phyloP scores from a whole-genome alignment of 2,113 vertebrate species.

The Gymnogyps californianus region DNA sequence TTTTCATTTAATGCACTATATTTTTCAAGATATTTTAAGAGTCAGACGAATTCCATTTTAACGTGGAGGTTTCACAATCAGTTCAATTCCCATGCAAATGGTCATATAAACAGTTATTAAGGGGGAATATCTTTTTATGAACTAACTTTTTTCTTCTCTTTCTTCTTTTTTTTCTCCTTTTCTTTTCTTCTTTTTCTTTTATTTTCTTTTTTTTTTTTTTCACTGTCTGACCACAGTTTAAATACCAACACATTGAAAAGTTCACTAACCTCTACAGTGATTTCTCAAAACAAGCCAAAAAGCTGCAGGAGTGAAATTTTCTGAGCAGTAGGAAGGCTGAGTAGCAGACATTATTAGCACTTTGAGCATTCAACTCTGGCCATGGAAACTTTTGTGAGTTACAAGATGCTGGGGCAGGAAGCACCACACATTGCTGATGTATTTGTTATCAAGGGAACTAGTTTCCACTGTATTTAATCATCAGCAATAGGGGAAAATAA shows the following conservation, averaged over 20 bases:
- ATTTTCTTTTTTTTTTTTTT: not conserved
- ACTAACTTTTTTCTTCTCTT: not conserved
- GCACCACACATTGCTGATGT: not conserved
- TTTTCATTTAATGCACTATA: slow-evolving; percentile 73
- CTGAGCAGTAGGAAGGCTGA: slow-evolving; percentile 71
- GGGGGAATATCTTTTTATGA: slow-evolving; percentile 11
- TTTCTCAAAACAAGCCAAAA: slow-evolving; percentile 72
- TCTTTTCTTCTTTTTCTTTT: not conserved
- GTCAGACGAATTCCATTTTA: slow-evolving; percentile 40
- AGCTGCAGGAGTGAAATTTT: slow-evolving; percentile 76
- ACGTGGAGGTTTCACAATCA: slow-evolving; percentile 3
- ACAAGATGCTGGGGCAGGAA: slow-evolving; percentile 44
- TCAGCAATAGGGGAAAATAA: not conserved
- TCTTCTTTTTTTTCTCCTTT: not conserved
- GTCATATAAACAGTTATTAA: not conserved
- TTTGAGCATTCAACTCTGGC: slow-evolving; percentile 46
- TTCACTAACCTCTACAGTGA: slow-evolving; percentile 71
- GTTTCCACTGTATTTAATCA: slow-evolving; percentile 41
- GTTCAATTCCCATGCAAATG: slow-evolving; percentile 3
- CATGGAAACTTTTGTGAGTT: slow-evolving; percentile 62
- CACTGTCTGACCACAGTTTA: slow-evolving; percentile 64
- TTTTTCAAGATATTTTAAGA: slow-evolving; percentile 60
- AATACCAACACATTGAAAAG: slow-evolving; percentile 69
- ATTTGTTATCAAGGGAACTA: slow-evolving; percentile 46
- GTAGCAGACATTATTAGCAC: slow-evolving; percentile 65